Evolutionary conservation across 2,888 invertebrate genomes (phyloP).

Genomic region (Eumerus sabulonum): DNA sequence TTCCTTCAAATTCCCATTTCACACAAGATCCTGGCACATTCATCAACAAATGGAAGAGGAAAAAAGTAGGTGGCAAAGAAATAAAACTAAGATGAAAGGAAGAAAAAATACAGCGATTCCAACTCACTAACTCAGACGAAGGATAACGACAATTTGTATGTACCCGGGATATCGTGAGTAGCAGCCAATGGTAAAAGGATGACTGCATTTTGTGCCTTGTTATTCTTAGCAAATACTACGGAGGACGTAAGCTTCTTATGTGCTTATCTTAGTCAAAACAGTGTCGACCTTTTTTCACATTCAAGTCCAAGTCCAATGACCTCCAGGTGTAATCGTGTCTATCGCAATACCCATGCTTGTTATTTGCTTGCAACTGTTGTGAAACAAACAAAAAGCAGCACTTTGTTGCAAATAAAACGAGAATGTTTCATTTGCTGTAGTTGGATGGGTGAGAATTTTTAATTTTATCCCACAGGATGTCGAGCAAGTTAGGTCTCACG

Average conservation of each 20-base stretch:
- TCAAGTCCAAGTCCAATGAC: constrained; percentile 65
- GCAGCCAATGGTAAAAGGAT: constrained; percentile 18
- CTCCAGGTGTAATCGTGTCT: constrained; percentile 52
- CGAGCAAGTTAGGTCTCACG: background rate
- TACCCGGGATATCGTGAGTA: constrained; percentile 1
- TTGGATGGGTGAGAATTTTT: constrained; percentile 12
- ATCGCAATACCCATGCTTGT: constrained; percentile 22
- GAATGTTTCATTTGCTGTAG: constrained; percentile 10
- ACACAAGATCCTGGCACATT: constrained; percentile 25
- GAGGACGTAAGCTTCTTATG: constrained; percentile 65
- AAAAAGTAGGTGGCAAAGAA: constrained; percentile 14
- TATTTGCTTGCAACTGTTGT: constrained; percentile 38
- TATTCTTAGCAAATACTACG: constrained; percentile 60
- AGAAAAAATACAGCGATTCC: constrained; percentile 40
- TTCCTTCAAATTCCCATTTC: constrained; percentile 51
- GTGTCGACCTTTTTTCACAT: constrained; percentile 29
- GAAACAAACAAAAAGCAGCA: background rate
- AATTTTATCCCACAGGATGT: constrained; percentile 13
- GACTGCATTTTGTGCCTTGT: constrained; percentile 26
- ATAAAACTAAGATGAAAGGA: constrained; percentile 16
- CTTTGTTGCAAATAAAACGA: too few species aligned
- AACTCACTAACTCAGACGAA: constrained; percentile 53
- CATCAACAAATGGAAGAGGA: constrained; percentile 11
- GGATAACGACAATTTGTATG: constrained; percentile 42
- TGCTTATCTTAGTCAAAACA: constrained; percentile 41